Evolutionary conservation across 2,888 invertebrate species (phyloP).

Genomic region (Troides aeacus): DNA sequence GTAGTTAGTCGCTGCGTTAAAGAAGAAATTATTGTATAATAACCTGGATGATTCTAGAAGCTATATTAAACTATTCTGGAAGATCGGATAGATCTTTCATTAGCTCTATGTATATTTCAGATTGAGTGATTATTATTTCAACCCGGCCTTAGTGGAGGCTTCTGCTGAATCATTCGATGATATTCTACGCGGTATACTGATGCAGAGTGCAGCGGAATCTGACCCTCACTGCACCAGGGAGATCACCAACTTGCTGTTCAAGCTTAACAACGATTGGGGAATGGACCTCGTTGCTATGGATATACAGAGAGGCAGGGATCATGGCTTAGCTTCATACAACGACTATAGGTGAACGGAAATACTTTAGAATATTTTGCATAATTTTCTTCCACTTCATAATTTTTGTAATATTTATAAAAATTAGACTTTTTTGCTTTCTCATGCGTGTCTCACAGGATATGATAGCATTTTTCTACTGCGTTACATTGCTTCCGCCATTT

Average conservation of each 20-base stretch:
- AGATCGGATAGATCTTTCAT: background rate
- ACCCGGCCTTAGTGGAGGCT: slow-evolving; percentile 76
- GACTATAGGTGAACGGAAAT: slow-evolving; percentile 13
- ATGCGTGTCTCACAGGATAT: no score
- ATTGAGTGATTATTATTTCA: slow-evolving; percentile 79
- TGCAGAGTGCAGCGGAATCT: slow-evolving; percentile 77
- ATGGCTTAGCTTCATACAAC: slow-evolving; percentile 56
- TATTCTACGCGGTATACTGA: slow-evolving; percentile 76
- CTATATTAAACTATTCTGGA: no score
- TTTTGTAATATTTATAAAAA: no score
- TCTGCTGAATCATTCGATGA: slow-evolving; percentile 73
- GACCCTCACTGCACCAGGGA: slow-evolving; percentile 78
- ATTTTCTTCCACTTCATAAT: background rate
- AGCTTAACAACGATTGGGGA: slow-evolving; percentile 71
- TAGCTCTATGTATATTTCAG: slow-evolving; percentile 46
- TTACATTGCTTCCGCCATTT: no score
- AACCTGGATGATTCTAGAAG: no score
- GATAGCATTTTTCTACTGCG: no score
- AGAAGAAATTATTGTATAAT: no score
- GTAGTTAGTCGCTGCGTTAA: no score
- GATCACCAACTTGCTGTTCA: slow-evolving; percentile 70
- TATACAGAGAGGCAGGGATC: slow-evolving; percentile 83
- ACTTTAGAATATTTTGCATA: background rate
- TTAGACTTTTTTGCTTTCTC: no score
- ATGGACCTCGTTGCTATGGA: slow-evolving; percentile 83